Evolutionary conservation across 1,140 invertebrate genomes (phyloP).

Genomic region (Trachymyrmex septentrionalis): DNA sequence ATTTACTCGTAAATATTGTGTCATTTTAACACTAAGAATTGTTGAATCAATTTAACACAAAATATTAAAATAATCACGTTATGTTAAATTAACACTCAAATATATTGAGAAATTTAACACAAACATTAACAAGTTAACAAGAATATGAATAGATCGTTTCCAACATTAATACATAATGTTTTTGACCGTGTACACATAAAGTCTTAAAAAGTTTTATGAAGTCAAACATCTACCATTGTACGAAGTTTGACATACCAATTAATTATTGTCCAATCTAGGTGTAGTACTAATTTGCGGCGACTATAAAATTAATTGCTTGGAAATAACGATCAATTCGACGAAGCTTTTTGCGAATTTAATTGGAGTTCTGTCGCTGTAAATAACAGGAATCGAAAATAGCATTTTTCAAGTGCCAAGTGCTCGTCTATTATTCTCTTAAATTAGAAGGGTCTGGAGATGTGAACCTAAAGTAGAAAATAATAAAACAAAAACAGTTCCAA

Average conservation of each 20-base stretch:
- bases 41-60: too few relatives aligned
- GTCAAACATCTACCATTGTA: background rate
- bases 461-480: background rate
- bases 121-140: too few relatives aligned
- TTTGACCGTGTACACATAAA: background rate
- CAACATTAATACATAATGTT: too few relatives aligned
- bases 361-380: conserved; percentile 44
- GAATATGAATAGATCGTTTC: too few relatives aligned
- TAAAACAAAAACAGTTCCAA: background rate
- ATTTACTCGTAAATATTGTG: too few relatives aligned
- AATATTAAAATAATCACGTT: too few relatives aligned
- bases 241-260: background rate
- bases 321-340: conserved; percentile 58
- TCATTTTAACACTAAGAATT: too few relatives aligned
- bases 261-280: background rate
- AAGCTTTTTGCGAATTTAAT: conserved; percentile 61
- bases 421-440: conserved; percentile 16
- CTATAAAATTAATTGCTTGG: conserved; percentile 64
- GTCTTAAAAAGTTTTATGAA: background rate
- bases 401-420: background rate
- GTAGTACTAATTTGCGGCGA: conserved; percentile 41
- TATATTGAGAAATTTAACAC: too few relatives aligned
- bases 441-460: background rate
- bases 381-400: conserved; percentile 34
- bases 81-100: too few relatives aligned